These are phyloP conservation scores for Galerucella calmariensis DNA, from an alignment of 2,888 invertebrate species.

Conservation along the genomic window DNA sequence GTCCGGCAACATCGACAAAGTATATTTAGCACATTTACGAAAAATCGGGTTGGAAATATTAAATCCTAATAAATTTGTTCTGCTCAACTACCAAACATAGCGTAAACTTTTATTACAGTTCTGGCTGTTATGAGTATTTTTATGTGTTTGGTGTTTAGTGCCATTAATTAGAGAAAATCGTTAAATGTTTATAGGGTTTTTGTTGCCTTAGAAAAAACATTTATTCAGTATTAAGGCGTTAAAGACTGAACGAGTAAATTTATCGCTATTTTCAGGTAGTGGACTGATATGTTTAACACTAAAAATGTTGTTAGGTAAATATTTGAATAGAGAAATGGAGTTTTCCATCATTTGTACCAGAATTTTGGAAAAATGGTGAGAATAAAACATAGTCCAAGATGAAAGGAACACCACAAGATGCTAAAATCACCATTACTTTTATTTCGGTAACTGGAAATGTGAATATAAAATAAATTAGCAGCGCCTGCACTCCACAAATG, in stretches of 20 bases:
- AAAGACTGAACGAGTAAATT: constrained; percentile 15
- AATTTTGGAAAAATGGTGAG: too few species aligned
- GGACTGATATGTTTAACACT: too few species aligned
- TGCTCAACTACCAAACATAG: constrained; percentile 18
- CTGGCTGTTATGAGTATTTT: constrained; percentile 37
- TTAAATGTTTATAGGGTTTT: constrained; percentile 36
- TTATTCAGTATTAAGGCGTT: constrained; percentile 21
- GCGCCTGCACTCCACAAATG: too few species aligned
- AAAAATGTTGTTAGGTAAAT: neutral
- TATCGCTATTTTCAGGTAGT: constrained; percentile 19
- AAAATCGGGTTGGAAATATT: neutral
- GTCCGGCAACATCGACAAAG: too few species aligned
- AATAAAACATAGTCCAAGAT: too few species aligned
- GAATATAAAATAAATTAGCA: too few species aligned
- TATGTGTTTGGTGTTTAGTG: constrained; percentile 38
- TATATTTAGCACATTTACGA: too few species aligned
- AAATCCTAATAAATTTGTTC: constrained; percentile 11
- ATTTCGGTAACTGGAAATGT: too few species aligned
- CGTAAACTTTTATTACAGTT: constrained; percentile 28
- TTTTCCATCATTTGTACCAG: neutral
- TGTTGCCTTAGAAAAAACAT: constrained; percentile 30
- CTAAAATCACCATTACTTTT: too few species aligned
- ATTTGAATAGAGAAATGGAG: too few species aligned
- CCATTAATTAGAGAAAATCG: constrained; percentile 35
- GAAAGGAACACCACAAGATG: too few species aligned